A percentile compares a stretch with the other conserved stretches of the same genome.
Evolutionary conservation across 1,140 invertebrate genomes (phyloP).

Genomic region (Bombus fervidus): DNA sequence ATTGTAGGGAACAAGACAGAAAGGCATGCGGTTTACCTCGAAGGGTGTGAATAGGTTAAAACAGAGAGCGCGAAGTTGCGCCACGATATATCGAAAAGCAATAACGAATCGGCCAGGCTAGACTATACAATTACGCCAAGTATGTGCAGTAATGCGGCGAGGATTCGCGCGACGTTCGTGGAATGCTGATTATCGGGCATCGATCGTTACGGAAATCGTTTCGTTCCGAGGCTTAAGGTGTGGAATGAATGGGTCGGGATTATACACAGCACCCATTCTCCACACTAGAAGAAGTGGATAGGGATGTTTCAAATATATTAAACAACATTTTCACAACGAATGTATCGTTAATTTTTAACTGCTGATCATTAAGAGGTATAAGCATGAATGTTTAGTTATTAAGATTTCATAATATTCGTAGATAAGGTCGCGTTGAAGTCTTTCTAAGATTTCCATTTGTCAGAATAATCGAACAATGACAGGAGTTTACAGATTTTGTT

Average conservation of each 20-base stretch:
- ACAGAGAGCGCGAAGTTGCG: neutral
- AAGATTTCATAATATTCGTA: neutral
- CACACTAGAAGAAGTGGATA: neutral
- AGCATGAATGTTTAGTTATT: neutral
- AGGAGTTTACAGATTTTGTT: neutral
- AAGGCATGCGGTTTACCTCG: neutral
- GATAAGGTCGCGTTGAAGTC: neutral
- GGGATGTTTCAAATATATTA: neutral
- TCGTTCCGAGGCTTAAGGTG: conserved; percentile 6
- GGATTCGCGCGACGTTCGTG: conserved; percentile 16
- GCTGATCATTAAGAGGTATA: neutral
- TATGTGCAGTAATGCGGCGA: conserved; percentile 38
- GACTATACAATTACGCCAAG: conserved; percentile 59
- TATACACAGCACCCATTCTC: too few relatives aligned
- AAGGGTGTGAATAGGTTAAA: neutral
- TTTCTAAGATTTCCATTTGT: neutral
- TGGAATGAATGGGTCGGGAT: neutral
- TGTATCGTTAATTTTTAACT: neutral
- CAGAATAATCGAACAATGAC: neutral
- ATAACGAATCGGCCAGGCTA: conserved; percentile 52
- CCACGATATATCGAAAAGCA: conserved; percentile 63
- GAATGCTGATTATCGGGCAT: conserved; percentile 51
- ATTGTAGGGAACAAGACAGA: conserved; percentile 35
- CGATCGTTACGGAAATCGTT: conserved; percentile 31
- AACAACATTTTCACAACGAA: neutral